Base-by-base conservation (phyloP, 2,113 vertebrate genomes). In the Podilymbus podiceps region DNA sequence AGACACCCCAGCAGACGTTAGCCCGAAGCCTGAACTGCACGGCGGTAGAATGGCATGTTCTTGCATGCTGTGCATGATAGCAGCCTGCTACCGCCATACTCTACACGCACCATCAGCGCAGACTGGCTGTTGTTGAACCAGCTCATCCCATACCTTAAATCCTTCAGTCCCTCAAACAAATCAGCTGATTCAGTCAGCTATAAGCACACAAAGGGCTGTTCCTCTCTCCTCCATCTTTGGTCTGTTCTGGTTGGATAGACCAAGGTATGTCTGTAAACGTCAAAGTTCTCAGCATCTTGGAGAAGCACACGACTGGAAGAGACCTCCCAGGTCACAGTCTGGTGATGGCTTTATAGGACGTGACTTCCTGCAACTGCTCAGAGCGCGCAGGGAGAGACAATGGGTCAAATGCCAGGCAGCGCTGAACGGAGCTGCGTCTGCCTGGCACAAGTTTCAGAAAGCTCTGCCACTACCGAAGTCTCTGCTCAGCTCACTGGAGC, bases 41-140 rank as follows among this genome's bases (percentile, higher is more conserved):
- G 58, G 46, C 33, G 81, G 58, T 33, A 56, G 84, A 59, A 63
- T 35, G 60, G 90, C 76, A 69, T 2, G 7, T 40, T 88, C 47
- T 84, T 94, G 94, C 85, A 91, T 87, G 86, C 63, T 78, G 49
- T 72, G 88, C 92, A 82, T 93, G 95, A 7, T 16, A 46, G 55
- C 78, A 84, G 8, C 89, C 24, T 49, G 1, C 20, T 33, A 12
- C 74, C 79, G 81, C 79, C 47, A 38, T 44, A 2, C 42, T 81
- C 55, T 15, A 28, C 21, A n/a, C 6, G 87, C 93, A 59, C 20
- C 35, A 11, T 25, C 35, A 28, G 66, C 63, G 81, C 75, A 71
- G 79, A 59, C 22, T 49, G 66, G 84, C 93, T 90, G 55, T 2
- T 59, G 28, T 30, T 35, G 38, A 85, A 50, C 85, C 59, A 74